Base-by-base conservation (phyloP, 2,888 invertebrate genomes). In the Heliconius ethilla region DNA sequence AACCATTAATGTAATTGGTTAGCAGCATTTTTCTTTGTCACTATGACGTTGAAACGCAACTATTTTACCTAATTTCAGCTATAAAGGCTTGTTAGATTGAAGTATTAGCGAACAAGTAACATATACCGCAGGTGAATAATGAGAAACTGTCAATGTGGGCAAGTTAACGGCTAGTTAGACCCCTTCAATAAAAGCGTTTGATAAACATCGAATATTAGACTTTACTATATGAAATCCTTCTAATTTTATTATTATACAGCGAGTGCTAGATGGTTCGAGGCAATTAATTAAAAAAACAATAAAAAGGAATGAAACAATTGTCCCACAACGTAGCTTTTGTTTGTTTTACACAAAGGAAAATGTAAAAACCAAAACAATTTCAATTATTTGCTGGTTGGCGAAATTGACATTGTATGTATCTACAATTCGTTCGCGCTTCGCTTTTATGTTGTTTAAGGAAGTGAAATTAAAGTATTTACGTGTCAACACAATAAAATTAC, bases 291-390 rank as follows among this genome's bases (percentile, higher is more conserved):
- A 69, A 69, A 69, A 45, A 25, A 45, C 25, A 25, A 40, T 25
- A 69, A 69, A 69, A 69, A 18, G 69, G 25, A 69, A 69, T 45
- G 15, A 69, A 40, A 40, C 40, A 40, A 40, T 40, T 40, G 40
- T 33, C 33, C 33, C 33, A 7, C 33, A 33, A 33, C 13, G 67
- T n/a, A 25, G 67, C 67, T 67, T 67, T 67, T 67, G 67, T 67
- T 67, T 67, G 37, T 25, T 45, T 69, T 40, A 69, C 69, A 40
- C 40, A 25, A 69, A 69, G 69, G 40, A 40, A 69, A 40, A 69
- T 69, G 69, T 69, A 69, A 45, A 67, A 69, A 69, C 40, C 15
- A 69, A 69, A 67, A 69, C 69, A 69, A 69, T 69, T 69, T 69
- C 69, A 69, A 69, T 69, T 69, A 69, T 69, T 69, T 69, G 40